phyloP scores from a whole-genome alignment of 1,140 invertebrate species.

The Psilanteris sp. region DNA sequence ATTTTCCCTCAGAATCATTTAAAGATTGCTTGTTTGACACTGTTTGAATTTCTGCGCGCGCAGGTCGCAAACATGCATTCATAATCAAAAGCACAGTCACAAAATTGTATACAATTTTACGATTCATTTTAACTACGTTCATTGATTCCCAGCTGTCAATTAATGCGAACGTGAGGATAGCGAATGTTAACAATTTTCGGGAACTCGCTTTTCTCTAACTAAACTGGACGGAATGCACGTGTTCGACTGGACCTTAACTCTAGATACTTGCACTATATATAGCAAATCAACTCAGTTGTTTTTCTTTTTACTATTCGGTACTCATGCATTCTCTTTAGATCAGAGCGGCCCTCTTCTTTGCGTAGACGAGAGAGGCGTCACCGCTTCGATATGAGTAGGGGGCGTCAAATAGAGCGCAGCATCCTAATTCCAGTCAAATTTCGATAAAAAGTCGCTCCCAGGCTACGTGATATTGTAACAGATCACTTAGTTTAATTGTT shows the following conservation, averaged over 20 bases:
- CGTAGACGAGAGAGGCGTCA: conserved; percentile 65
- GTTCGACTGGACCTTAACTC: conserved; percentile 73
- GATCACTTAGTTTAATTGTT: conserved; percentile 51
- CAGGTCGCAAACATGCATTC: conserved; percentile 31
- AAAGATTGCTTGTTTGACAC: conserved; percentile 69
- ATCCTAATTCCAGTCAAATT: conserved; percentile 79
- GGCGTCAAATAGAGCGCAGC: conserved; percentile 80
- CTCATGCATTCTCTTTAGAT: conserved; percentile 77
- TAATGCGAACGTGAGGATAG: neutral
- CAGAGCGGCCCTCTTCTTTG: conserved; percentile 70
- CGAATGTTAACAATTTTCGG: no score
- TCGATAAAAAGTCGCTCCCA: conserved; percentile 68
- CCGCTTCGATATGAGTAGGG: conserved; percentile 67
- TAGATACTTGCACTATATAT: conserved; percentile 78
- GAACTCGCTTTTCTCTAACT: neutral
- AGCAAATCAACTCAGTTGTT: conserved; percentile 72
- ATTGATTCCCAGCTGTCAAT: conserved; percentile 6
- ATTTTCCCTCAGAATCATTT: conserved; percentile 65
- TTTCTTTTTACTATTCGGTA: conserved; percentile 75
- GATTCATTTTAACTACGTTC: conserved; percentile 31
- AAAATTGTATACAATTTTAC: conserved; percentile 11
- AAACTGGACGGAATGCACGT: conserved; percentile 67
- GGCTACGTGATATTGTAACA: conserved; percentile 56
- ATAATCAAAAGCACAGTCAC: conserved; percentile 17
- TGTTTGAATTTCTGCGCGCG: conserved; percentile 71